These are phyloP conservation scores for Heloderma charlesbogerti DNA, from an alignment of 2,113 vertebrate species.

Conservation along the genomic window DNA sequence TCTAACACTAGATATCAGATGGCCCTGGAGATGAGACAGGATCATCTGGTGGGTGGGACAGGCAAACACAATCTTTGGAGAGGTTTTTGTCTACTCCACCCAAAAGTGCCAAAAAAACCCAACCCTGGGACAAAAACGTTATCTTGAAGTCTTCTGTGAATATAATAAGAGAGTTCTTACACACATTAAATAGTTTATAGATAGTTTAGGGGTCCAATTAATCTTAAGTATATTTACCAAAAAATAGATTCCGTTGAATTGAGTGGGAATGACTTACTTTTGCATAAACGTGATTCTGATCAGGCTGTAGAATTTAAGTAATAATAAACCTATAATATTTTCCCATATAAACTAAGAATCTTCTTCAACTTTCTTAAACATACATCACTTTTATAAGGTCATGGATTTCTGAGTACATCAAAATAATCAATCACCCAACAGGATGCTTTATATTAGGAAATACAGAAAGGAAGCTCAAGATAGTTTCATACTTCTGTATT, in stretches of 20 bases:
- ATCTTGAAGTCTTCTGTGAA: neutral
- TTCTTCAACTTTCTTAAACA: neutral
- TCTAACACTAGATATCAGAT: neutral
- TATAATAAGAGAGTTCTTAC: neutral
- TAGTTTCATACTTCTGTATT: constrained; percentile 7
- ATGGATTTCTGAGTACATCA: neutral
- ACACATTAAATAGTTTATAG: neutral
- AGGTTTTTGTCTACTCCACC: neutral
- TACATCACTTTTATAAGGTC: neutral
- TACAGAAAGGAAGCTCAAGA: neutral
- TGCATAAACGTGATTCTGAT: neutral
- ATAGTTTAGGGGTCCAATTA: neutral
- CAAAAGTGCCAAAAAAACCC: neutral
- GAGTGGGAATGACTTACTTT: neutral
- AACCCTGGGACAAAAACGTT: no score
- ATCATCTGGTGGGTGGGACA: neutral
- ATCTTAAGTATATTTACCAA: neutral
- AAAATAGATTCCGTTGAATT: neutral
- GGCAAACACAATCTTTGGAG: no score
- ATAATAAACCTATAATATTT: neutral
- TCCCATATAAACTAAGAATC: neutral
- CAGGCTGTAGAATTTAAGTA: neutral
- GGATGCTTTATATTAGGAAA: neutral
- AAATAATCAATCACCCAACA: neutral
- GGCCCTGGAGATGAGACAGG: neutral